Conservation (phyloP, 2,888 invertebrate species). For the Caenorhabditis sp. region DNA sequence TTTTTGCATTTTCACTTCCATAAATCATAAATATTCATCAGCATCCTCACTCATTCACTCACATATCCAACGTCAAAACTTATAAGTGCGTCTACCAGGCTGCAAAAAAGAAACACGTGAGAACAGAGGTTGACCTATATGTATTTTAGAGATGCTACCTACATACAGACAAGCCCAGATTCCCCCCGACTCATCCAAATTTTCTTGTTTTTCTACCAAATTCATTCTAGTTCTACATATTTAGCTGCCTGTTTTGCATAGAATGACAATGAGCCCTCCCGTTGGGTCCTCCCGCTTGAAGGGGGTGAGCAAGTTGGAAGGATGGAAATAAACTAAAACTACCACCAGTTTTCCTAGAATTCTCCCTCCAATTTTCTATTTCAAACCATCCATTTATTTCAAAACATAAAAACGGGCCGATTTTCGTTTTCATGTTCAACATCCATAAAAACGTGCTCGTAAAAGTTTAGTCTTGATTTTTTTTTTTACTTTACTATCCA, state of each 20-base stretch:
- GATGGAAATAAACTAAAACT: neutral
- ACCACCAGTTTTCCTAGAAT: neutral
- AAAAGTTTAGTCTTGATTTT: too few relatives aligned
- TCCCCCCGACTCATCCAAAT: neutral
- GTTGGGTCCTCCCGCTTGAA: slow-evolving; percentile 6
- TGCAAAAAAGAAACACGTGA: neutral
- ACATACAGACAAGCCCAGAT: neutral
- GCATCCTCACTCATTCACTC: too few relatives aligned
- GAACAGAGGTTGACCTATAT: neutral
- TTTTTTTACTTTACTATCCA: too few relatives aligned
- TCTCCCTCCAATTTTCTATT: neutral
- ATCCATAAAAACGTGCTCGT: neutral
- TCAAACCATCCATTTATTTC: neutral
- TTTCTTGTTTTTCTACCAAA: too few relatives aligned
- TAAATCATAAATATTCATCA: neutral
- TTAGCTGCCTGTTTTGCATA: slow-evolving; percentile 4
- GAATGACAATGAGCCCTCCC: slow-evolving; percentile 6
- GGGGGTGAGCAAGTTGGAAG: too few relatives aligned
- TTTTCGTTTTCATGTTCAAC: neutral
- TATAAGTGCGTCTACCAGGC: neutral
- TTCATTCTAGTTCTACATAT: neutral
- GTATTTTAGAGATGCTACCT: neutral
- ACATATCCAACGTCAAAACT: neutral
- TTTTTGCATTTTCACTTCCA: neutral
- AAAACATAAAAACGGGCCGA: too few relatives aligned